Evolutionary conservation across 2,113 vertebrate genomes (phyloP).

Genomic region (Climacteris rufus): DNA sequence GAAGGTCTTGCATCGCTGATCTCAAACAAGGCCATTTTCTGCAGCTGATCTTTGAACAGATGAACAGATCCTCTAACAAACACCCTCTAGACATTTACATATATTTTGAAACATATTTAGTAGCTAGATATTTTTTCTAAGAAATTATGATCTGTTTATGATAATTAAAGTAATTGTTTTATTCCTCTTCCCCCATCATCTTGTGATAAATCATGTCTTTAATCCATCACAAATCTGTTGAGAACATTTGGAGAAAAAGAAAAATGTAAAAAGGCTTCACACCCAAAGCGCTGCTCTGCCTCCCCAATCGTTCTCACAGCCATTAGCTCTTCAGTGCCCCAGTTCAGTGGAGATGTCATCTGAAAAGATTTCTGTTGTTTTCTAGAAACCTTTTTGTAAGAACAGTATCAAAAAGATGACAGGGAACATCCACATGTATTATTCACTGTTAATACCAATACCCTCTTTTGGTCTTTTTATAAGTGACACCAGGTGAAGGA

Average conservation of each 20-base stretch:
- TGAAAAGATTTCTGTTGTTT: conserved; percentile 30
- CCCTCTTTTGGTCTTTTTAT: conserved; percentile 32
- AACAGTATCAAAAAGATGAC: conserved; percentile 2
- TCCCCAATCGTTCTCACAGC: not conserved
- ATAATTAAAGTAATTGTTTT: not conserved
- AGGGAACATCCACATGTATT: not conserved
- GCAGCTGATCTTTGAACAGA: not conserved
- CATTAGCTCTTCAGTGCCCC: not conserved
- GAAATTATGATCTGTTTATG: not conserved
- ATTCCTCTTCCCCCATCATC: not conserved
- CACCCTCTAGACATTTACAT: not conserved
- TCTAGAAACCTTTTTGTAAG: conserved; percentile 2
- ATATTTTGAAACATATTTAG: not conserved
- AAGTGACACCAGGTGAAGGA: not conserved
- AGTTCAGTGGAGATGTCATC: not conserved
- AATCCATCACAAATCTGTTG: not conserved
- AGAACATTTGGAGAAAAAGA: not conserved
- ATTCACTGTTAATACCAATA: not conserved
- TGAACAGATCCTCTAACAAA: not conserved
- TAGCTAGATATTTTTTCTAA: conserved; percentile 1
- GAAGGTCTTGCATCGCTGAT: not conserved
- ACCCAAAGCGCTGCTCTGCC: not conserved
- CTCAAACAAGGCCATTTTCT: not conserved
- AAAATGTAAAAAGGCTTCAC: not conserved
- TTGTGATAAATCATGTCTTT: not conserved